Conservation (phyloP, 1,140 invertebrate species). For the Drosophila pseudoananassae region DNA sequence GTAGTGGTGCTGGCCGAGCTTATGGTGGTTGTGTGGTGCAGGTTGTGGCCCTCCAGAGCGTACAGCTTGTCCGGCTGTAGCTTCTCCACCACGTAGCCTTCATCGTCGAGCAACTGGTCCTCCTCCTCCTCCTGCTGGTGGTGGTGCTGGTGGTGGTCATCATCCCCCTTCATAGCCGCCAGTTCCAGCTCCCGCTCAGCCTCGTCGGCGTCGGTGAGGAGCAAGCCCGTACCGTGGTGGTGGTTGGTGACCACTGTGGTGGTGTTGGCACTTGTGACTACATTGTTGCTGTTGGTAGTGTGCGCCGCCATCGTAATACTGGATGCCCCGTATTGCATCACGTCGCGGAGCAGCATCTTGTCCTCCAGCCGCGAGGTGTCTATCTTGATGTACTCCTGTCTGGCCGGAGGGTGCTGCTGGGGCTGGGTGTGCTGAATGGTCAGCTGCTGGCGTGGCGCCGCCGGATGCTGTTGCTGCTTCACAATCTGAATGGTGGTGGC, state of each 20-base stretch:
- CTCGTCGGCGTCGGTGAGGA: slow-evolving; percentile 66
- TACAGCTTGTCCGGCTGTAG: slow-evolving; percentile 52
- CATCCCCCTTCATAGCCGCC: slow-evolving; percentile 54
- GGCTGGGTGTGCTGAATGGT: slow-evolving; percentile 46
- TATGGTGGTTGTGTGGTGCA: slow-evolving; percentile 45
- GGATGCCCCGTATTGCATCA: slow-evolving; percentile 76
- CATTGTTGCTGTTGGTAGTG: background rate
- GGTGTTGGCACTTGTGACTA: slow-evolving; percentile 32
- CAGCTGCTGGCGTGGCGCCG: slow-evolving; percentile 44
- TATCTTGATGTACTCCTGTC: slow-evolving; percentile 78
- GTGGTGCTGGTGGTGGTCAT: slow-evolving; percentile 35
- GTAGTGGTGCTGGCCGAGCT: slow-evolving; percentile 30
- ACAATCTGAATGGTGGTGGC: slow-evolving; percentile 75
- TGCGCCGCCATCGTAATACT: slow-evolving; percentile 56
- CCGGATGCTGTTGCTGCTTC: slow-evolving; percentile 55
- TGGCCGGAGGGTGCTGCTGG: slow-evolving; percentile 4
- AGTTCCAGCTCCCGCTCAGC: slow-evolving; percentile 65
- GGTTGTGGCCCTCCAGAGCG: slow-evolving; percentile 9
- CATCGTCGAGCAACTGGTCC: slow-evolving; percentile 40
- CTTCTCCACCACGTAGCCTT: slow-evolving; percentile 48
- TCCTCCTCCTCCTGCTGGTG: slow-evolving; percentile 39
- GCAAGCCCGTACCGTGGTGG: slow-evolving; percentile 53
- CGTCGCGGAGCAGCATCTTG: slow-evolving; percentile 75
- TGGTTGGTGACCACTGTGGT: slow-evolving; percentile 50
- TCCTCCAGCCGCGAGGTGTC: slow-evolving; percentile 74